Evolutionary conservation across 2,888 invertebrate species (phyloP).

Genomic region (Bugulina stolonifera): DNA sequence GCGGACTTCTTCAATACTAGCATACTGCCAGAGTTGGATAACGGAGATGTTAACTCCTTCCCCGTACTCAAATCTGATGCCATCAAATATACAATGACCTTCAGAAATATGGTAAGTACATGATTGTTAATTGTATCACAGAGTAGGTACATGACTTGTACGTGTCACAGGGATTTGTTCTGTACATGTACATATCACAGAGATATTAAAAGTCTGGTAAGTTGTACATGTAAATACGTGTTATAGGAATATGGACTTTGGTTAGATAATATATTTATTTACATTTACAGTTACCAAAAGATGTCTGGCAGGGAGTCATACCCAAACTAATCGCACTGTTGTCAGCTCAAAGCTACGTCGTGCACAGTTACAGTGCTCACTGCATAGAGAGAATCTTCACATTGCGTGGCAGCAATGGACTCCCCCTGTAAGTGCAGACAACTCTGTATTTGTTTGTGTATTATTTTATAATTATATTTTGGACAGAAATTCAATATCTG

Average conservation of each 20-base stretch:
- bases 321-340: constrained; percentile 76
- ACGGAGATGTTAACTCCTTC: constrained; percentile 73
- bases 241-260: too few species aligned
- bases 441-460: too few species aligned
- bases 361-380: constrained; percentile 91
- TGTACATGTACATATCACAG: too few species aligned
- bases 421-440: background rate
- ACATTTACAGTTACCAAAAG: constrained; percentile 16
- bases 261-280: too few species aligned
- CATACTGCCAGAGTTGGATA: constrained; percentile 76
- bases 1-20: constrained; percentile 81
- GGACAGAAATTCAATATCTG: too few species aligned
- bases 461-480: too few species aligned
- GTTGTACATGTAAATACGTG: too few species aligned
- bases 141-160: too few species aligned
- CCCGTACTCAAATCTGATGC: constrained; percentile 93
- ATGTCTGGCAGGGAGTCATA: constrained; percentile 65
- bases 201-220: too few species aligned
- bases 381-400: constrained; percentile 70
- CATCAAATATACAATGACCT: constrained; percentile 92
- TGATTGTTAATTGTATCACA: too few species aligned
- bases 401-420: background rate
- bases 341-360: constrained; percentile 71
- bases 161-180: too few species aligned
- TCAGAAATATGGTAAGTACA: constrained; percentile 66